Evolutionary conservation across 1,140 invertebrate genomes (phyloP), one percentile per base, ranked within the genome.

Genomic region (Ylistrum balloti): DNA sequence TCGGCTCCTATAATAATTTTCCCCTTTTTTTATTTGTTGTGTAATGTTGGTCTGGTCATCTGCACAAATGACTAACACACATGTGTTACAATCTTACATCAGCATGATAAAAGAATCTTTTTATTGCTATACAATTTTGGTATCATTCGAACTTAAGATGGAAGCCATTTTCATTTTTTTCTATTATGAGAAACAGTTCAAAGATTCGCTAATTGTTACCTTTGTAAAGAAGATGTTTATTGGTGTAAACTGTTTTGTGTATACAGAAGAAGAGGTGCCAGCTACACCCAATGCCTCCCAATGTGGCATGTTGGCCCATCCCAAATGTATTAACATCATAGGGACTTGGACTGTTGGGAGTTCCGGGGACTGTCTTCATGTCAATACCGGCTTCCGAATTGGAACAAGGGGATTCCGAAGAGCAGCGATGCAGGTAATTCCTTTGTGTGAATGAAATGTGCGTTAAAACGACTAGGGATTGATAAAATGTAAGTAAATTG

Each of bases 271-370:
- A 20, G 33, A 87, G 87, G 22, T 90, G 41, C 33, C 34, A 15
- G 33, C 41, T 0, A 85, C 90, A 13, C 11, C 45, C n/a, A 28
- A 33, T 28, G 88, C 92, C 10, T 92, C 88, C 41, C 20, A 35
- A 41, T 92, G 92, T 89, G 90, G 86, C 20, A 92, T 92, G 92
- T 28, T 90, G n/a, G 90, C 92, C 0, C 92, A 92, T 48, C 86
- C 13, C 11, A 33, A 90, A 5, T 92, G 92, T 89, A 11, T 87
- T 11, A 32, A 89, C 5, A 91, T 92, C 22, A 92, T 92, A 33
- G 92, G 88, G 28, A 92, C 92, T 5, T 92, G 92, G 92, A 92
- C 92, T 33, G 32, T 92, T 33, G 92, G 92, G 20, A 92, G 92
- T 88, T 17, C 32, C 20, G 92, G 92, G 17, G 92, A 92, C 34